Conservation (phyloP, 2,888 invertebrate genomes). For the Synanthedon myopaeformis region DNA sequence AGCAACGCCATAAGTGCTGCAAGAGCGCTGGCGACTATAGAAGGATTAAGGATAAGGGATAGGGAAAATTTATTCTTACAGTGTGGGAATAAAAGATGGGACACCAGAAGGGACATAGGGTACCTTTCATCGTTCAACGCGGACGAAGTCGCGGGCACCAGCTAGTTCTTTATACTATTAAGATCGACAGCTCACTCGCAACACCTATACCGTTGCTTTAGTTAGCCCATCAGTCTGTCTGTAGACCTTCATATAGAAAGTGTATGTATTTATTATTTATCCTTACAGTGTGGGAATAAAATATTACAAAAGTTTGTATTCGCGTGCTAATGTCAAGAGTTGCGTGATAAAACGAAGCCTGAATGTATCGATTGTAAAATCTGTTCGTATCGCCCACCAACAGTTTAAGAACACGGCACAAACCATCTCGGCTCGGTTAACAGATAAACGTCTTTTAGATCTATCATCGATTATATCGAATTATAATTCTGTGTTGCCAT, state of each 20-base stretch:
- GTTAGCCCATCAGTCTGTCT: too few relatives aligned
- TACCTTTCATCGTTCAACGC: too few relatives aligned
- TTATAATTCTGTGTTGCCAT: conserved; percentile 7
- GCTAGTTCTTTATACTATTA: too few relatives aligned
- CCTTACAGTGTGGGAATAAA: conserved; percentile 6
- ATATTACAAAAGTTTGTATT: conserved; percentile 10
- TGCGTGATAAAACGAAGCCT: conserved; percentile 38
- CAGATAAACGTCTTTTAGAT: conserved; percentile 32
- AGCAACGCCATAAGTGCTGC: too few relatives aligned
- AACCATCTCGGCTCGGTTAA: conserved; percentile 17
- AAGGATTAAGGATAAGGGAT: too few relatives aligned
- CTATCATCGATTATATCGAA: conserved; percentile 55
- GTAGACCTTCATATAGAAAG: not conserved
- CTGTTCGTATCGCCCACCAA: conserved; percentile 43
- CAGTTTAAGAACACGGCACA: conserved; percentile 31
- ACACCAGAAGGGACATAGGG: too few relatives aligned
- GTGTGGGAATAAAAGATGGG: too few relatives aligned
- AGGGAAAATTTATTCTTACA: too few relatives aligned
- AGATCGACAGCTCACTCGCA: too few relatives aligned
- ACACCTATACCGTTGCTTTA: too few relatives aligned
- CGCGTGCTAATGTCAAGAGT: conserved; percentile 13
- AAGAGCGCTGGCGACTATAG: too few relatives aligned
- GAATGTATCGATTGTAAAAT: conserved; percentile 41
- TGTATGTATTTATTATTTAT: not conserved
- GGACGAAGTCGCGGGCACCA: too few relatives aligned